Conservation (phyloP, 2,797 vertebrate species). For the Clarias laeviceps region DNA sequence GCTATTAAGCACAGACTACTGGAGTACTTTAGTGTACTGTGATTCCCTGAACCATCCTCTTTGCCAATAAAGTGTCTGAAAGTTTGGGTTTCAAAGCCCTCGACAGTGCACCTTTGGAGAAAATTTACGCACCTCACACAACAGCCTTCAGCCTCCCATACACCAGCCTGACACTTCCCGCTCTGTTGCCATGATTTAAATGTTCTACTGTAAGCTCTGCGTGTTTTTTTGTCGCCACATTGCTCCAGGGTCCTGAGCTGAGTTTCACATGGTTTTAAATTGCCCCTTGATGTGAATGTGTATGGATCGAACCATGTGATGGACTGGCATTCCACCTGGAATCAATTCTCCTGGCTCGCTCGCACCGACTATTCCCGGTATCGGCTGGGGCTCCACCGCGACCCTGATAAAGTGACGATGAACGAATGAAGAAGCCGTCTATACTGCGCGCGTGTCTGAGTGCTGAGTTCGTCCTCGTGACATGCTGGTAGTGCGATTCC, state of each 20-base stretch:
- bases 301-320: not conserved
- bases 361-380: not conserved
- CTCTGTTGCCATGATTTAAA: not conserved
- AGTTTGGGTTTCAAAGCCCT: constrained; percentile 21
- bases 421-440: constrained; percentile 9
- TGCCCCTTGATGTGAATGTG: not conserved
- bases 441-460: constrained; percentile 9
- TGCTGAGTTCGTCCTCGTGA: constrained; percentile 37
- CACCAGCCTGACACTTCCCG: constrained; percentile 25
- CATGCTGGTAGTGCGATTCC: constrained; percentile 37
- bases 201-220: not conserved
- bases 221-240: not conserved
- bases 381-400: not conserved
- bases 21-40: not conserved
- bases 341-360: not conserved
- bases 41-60: constrained; percentile 8
- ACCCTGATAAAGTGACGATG: not conserved
- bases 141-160: constrained; percentile 15
- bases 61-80: constrained; percentile 21
- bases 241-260: not conserved
- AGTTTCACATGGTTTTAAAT: not conserved
- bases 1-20: constrained; percentile 7
- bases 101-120: constrained; percentile 5
- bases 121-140: constrained; percentile 40
- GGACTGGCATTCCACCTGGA: not conserved